Evolutionary conservation across 2,797 vertebrate genomes (phyloP).

Genomic region (Amniataba percoides): DNA sequence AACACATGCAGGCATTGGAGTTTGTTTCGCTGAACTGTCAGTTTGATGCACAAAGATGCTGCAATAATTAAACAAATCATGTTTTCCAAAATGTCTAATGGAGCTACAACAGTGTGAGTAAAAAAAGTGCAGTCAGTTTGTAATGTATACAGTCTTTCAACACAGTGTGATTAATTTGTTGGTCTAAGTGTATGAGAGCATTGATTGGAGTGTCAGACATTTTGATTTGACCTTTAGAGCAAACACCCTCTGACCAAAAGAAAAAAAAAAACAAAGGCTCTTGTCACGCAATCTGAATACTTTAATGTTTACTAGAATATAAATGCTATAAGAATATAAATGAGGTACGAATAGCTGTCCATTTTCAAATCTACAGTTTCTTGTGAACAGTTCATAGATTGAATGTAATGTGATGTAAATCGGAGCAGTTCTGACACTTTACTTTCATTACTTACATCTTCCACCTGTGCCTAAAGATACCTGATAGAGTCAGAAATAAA

Average conservation of each 20-base stretch:
- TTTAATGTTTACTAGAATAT: no score
- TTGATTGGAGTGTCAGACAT: not conserved
- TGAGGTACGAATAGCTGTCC: no score
- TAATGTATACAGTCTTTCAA: not conserved
- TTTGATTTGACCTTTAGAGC: not conserved
- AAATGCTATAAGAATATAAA: no score
- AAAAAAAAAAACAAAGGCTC: no score
- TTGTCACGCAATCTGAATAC: no score
- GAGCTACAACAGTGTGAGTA: no score
- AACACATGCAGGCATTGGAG: not conserved
- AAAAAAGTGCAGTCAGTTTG: not conserved
- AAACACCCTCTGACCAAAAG: no score
- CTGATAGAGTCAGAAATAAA: not conserved
- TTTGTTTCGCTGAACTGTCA: not conserved
- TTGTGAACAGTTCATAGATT: no score
- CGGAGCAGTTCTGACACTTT: no score
- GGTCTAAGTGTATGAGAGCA: not conserved
- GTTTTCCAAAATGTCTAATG: not conserved
- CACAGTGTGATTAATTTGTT: not conserved
- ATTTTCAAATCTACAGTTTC: no score
- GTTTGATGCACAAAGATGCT: not conserved
- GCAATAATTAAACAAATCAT: not conserved
- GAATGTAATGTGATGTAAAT: no score
- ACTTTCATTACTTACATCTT: no score
- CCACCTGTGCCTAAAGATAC: not conserved